Evolutionary conservation across 1,140 invertebrate species (phyloP).

Genomic region (Andrena cerasifolii): DNA sequence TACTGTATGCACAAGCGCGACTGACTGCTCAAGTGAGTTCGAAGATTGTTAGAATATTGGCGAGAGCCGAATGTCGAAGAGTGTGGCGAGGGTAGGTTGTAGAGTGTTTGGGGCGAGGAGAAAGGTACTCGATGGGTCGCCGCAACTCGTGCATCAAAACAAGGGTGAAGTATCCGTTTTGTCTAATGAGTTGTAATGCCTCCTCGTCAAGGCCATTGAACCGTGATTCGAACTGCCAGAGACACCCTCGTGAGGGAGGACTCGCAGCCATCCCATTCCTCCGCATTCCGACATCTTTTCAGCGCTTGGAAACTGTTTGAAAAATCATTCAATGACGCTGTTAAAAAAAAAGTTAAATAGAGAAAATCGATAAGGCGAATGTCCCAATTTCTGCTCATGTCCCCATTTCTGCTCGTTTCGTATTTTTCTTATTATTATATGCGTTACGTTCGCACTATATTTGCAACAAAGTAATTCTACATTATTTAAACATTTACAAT

Average conservation of each 20-base stretch:
- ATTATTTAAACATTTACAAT: too few species aligned
- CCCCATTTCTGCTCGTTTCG: too few species aligned
- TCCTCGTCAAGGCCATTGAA: conserved; percentile 40
- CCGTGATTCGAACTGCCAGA: conserved; percentile 27
- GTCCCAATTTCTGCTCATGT: too few species aligned
- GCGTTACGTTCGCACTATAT: too few species aligned
- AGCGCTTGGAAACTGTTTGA: not conserved
- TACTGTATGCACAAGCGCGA: not conserved
- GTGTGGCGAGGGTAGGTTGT: not conserved
- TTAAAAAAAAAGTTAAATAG: not conserved
- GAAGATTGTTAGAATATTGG: conserved; percentile 5
- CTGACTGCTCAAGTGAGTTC: conserved; percentile 1
- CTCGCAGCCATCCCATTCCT: conserved; percentile 7
- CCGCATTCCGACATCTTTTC: conserved; percentile 11
- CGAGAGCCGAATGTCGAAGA: conserved; percentile 1
- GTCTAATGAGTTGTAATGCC: conserved; percentile 57
- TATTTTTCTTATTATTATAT: too few species aligned
- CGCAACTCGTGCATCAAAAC: conserved; percentile 31
- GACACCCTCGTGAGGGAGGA: conserved; percentile 18
- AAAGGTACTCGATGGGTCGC: conserved; percentile 33
- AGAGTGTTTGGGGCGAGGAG: conserved; percentile 27
- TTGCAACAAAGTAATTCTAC: too few species aligned
- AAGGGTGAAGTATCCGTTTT: conserved; percentile 46
- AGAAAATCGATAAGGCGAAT: not conserved
- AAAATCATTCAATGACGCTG: not conserved